These are phyloP conservation scores for Paramormyrops kingsleyae DNA, from an alignment of 2,113 vertebrate species.

Conservation along the genomic window DNA sequence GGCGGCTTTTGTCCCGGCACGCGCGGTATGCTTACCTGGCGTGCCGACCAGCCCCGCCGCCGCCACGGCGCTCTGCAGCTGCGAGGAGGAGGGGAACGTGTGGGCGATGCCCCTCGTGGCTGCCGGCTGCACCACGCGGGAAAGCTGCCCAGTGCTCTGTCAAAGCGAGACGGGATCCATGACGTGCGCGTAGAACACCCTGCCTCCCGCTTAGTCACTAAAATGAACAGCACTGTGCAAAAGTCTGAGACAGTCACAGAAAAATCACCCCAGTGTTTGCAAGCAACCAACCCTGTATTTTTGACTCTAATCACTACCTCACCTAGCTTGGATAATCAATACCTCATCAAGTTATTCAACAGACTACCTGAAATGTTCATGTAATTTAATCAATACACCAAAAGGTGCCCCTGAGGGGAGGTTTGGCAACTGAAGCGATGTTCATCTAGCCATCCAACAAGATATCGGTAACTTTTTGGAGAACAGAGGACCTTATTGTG, in stretches of 20 bases:
- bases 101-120: constrained; percentile 72
- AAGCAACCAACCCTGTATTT: not conserved
- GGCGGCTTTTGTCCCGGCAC: constrained; percentile 68
- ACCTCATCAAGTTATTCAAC: not conserved
- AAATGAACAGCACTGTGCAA: not conserved
- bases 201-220: not conserved
- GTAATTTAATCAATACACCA: not conserved
- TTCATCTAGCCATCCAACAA: not conserved
- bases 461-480: not conserved
- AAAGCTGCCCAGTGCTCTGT: constrained; percentile 76
- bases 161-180: not conserved
- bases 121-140: constrained; percentile 62
- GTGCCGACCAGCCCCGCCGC: constrained; percentile 76
- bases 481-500: not conserved
- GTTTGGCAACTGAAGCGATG: not conserved
- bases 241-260: not conserved
- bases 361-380: not conserved
- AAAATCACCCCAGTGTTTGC: not conserved
- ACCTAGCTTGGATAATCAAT: not conserved
- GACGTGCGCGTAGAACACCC: too few relatives aligned
- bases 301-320: not conserved
- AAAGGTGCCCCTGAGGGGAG: not conserved
- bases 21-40: constrained; percentile 76
- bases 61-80: constrained; percentile 77
- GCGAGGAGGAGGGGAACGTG: constrained; percentile 84